Evolutionary conservation across 1,140 invertebrate species (phyloP).

Genomic region (Holcopasites calliopsidis): DNA sequence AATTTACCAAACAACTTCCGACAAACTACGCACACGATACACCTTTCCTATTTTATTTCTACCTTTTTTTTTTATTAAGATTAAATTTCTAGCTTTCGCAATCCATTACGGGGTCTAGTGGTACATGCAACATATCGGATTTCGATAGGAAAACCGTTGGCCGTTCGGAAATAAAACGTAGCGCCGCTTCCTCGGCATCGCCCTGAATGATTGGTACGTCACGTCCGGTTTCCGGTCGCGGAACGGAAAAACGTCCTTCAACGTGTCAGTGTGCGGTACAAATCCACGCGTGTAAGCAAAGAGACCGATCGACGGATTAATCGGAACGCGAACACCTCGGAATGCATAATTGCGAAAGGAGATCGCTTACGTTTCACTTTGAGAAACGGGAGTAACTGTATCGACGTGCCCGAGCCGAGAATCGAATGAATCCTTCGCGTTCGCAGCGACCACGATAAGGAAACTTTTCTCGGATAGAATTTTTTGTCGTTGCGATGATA

Average conservation of each 20-base stretch:
- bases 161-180: not conserved
- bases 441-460: not conserved
- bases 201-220: conserved; percentile 15
- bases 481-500: not conserved
- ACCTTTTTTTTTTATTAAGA: not conserved
- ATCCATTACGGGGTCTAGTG: no score
- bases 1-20: not conserved
- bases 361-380: conserved; percentile 36
- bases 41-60: not conserved
- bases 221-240: conserved; percentile 45
- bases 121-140: not conserved
- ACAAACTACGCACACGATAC: not conserved
- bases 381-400: conserved; percentile 27
- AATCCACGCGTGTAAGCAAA: conserved; percentile 20
- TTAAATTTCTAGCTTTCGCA: not conserved
- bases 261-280: not conserved
- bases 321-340: conserved; percentile 24
- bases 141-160: not conserved
- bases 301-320: conserved; percentile 44
- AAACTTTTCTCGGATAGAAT: not conserved
- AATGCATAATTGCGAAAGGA: conserved; percentile 42
- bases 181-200: conserved; percentile 9
- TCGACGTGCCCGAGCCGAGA: not conserved
- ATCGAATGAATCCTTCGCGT: conserved; percentile 3
- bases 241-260: conserved; percentile 15